Percentiles rank a stretch among this genome's conserved stretches.
Conservation (phyloP, 2,888 invertebrate genomes). For the Ophioninae sp. region DNA sequence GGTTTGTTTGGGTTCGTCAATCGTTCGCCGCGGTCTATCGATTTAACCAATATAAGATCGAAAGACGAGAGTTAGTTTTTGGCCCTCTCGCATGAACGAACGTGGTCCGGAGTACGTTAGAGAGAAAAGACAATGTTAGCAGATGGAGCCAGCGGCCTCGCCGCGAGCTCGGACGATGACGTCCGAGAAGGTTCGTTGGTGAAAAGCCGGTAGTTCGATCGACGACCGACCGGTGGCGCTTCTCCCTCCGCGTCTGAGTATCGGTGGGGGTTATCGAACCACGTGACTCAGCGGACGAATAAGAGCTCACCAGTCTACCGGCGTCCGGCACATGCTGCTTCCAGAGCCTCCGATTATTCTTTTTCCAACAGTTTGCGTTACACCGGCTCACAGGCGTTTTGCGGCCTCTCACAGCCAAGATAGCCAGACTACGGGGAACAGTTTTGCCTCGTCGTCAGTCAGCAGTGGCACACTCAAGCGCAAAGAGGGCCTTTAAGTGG, state of each 20-base stretch:
- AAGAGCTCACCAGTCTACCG: constrained; percentile 57
- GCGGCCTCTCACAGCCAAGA: constrained; percentile 78
- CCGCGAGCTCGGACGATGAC: constrained; percentile 71
- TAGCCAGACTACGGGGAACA: constrained; percentile 39
- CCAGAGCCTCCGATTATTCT: constrained; percentile 21
- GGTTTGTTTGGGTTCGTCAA: no score
- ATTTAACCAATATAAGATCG: no score
- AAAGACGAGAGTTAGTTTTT: no score
- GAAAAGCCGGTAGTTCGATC: not conserved
- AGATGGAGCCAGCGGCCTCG: constrained; percentile 67
- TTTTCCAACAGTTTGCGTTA: constrained; percentile 64
- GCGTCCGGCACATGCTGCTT: constrained; percentile 65
- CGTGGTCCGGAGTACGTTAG: not conserved
- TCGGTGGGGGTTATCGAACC: constrained; percentile 59
- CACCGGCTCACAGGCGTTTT: constrained; percentile 75
- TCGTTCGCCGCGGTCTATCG: no score
- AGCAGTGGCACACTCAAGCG: constrained; percentile 77
- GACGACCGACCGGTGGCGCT: constrained; percentile 32
- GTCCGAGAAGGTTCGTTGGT: constrained; percentile 44
- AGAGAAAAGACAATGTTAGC: constrained; percentile 42
- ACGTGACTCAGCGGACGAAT: constrained; percentile 77
- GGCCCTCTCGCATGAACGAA: not conserved
- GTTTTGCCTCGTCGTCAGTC: constrained; percentile 80
- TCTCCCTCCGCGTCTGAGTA: constrained; percentile 6
- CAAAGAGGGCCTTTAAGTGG: constrained; percentile 76